Evolutionary conservation across 2,113 vertebrate species (phyloP).

Genomic region (Myiopsitta monachus): DNA sequence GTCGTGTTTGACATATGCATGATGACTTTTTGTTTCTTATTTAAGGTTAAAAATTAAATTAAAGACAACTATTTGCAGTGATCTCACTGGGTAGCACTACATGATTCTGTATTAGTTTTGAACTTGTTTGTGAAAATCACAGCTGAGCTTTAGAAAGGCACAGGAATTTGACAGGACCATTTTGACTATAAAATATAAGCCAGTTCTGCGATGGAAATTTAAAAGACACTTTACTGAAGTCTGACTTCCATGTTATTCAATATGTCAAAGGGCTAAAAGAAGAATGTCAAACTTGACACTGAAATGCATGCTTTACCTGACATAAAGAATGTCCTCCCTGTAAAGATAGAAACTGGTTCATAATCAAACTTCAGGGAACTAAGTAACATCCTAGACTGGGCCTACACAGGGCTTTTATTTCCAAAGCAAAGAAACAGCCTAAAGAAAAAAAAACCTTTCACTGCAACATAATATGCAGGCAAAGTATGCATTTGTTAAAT

Average conservation of each 20-base stretch:
- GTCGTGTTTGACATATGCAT: not conserved
- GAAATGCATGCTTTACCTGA: conserved; percentile 1
- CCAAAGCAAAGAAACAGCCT: not conserved
- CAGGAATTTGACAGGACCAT: not conserved
- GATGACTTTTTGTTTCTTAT: not conserved
- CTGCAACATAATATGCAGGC: not conserved
- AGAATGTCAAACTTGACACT: conserved; percentile 8
- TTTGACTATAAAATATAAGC: not conserved
- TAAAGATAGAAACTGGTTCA: not conserved
- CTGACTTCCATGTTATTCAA: conserved; percentile 24
- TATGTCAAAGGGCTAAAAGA: conserved; percentile 16
- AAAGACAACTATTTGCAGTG: not conserved
- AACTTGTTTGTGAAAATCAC: not conserved
- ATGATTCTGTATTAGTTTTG: not conserved
- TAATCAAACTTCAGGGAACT: not conserved
- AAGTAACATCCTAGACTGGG: not conserved
- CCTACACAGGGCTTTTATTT: not conserved
- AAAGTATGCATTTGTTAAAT: not conserved
- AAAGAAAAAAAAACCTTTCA: not conserved
- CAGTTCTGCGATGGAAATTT: not conserved
- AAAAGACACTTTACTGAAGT: not conserved
- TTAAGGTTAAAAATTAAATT: not conserved
- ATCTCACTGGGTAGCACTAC: not conserved
- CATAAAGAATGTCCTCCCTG: not conserved
- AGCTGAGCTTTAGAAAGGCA: not conserved